Evolutionary conservation across 2,888 invertebrate genomes (phyloP), one percentile per base, ranked within the genome.

Genomic region (Synergus itoensis): DNA sequence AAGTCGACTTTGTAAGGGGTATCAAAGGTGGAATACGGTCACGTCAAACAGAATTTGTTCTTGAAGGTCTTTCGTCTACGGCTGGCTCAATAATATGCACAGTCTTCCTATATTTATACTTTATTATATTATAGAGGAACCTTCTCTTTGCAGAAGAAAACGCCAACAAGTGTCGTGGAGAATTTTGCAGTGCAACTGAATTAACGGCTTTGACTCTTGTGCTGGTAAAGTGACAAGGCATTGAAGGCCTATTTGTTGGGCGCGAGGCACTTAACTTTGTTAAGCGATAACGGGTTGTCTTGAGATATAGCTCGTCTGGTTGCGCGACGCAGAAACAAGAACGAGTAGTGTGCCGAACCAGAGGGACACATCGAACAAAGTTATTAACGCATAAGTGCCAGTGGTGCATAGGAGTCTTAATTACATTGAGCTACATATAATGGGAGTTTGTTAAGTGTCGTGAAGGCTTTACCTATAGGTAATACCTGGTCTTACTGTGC

Each of bases 391-490:
- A 63, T 77, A 67, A 48, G 84, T 76, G 79, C 69, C 62, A 77
- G 79, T 84, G 83, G 81, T 79, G 83, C 65, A 67, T 75, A 57
- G 84, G 83, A 86, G 84, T 83, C 84, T 87, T 87, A 86, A 89
- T 88, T 86, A 86, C 83, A 78, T 80, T 78, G 77, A 67, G 73
- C 62, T 79, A 82, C 67, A 82, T 85, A 87, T 84, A 86, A 90
- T 88, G 88, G 85, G 83, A 88, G 85, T 86, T 84, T 84, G 85
- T 84, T 87, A 87, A 88, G 86, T 86, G 85, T 79, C 80, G 79
- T 63, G 76, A 77, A 80, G 79, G 81, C 77, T 65, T 67, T 85
- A 80, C 76, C 81, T 81, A 78, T 77, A 77, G 83, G 82, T 81
- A 82, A 81, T 81, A 84, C 77, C 57, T 53, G 73, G 73, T 82